These are phyloP conservation scores for Drosophila baimaii DNA, from an alignment of 1,140 invertebrate genomes.

Conservation along the genomic window DNA sequence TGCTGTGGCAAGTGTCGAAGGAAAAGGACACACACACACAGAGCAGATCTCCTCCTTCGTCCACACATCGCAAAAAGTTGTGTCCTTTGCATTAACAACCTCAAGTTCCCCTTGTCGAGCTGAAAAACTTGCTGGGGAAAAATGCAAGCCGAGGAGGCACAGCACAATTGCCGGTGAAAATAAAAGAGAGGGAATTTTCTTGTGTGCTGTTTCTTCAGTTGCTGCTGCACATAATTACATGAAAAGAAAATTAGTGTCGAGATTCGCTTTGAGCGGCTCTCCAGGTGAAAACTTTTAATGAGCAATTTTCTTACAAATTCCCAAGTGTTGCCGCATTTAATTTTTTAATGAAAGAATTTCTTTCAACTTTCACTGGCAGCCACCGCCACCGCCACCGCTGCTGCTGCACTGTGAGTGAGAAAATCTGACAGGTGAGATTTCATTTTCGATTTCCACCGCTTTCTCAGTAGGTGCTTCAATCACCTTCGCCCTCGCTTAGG, in stretches of 20 bases:
- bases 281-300: conserved; percentile 83
- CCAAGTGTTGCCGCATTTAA: conserved; percentile 78
- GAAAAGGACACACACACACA: conserved; percentile 5
- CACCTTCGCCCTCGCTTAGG: conserved; percentile 44
- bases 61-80: conserved; percentile 34
- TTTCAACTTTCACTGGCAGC: conserved; percentile 3
- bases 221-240: conserved; percentile 77
- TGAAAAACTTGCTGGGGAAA: conserved; percentile 29
- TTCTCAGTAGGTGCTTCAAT: conserved; percentile 17
- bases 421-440: conserved; percentile 28
- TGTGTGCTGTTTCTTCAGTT: conserved; percentile 37
- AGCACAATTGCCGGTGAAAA: conserved; percentile 43
- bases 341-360: conserved; percentile 76
- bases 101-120: conserved; percentile 31
- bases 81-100: conserved; percentile 32
- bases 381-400: not conserved
- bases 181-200: conserved; percentile 30
- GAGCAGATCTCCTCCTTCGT: not conserved
- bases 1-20: not conserved
- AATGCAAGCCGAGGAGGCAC: conserved; percentile 33
- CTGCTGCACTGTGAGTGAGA: not conserved
- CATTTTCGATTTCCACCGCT: conserved; percentile 13
- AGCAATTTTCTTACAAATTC: conserved; percentile 81
- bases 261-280: conserved; percentile 75
- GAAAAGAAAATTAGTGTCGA: conserved; percentile 78